Percentiles rank a stretch among this genome's conserved stretches.
phyloP scores from a whole-genome alignment of 2,888 invertebrate genomes.

The Synanthedon tipuliformis region DNA sequence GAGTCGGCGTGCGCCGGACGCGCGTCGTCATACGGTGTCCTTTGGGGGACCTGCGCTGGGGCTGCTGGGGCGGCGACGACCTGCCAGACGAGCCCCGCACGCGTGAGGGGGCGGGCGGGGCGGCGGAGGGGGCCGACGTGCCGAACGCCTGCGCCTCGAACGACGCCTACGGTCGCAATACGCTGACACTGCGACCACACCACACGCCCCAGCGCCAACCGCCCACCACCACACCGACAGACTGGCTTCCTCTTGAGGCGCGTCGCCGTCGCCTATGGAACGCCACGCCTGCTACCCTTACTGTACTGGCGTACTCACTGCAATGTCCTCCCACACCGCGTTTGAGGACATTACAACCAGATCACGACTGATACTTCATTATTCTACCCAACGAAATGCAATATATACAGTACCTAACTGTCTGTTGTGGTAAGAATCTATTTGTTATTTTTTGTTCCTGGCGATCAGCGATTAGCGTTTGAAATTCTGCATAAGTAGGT shows the following conservation, averaged over 20 bases:
- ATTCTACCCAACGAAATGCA: too few species aligned
- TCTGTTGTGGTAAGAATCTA: too few species aligned
- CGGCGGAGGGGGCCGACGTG: constrained; percentile 54
- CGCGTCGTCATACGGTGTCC: constrained; percentile 57
- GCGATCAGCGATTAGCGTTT: too few species aligned
- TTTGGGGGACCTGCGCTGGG: constrained; percentile 36
- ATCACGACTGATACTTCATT: too few species aligned
- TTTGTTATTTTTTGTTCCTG: too few species aligned
- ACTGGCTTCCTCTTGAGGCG: constrained; percentile 27
- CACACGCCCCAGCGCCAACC: constrained; percentile 21
- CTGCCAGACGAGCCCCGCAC: constrained; percentile 42
- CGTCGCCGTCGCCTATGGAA: constrained; percentile 34
- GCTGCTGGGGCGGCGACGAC: constrained; percentile 45
- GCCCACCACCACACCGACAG: constrained; percentile 25
- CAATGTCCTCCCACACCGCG: constrained; percentile 6
- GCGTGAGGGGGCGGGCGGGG: constrained; percentile 39
- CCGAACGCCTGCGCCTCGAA: constrained; percentile 42
- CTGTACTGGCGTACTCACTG: not conserved
- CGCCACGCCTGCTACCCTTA: not conserved
- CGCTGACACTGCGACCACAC: constrained; percentile 20
- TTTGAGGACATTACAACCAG: not conserved
- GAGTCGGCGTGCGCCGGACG: constrained; percentile 19
- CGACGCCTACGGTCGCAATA: constrained; percentile 42
- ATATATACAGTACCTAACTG: too few species aligned
- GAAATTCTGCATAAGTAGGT: too few species aligned